Evolutionary conservation across 2,888 invertebrate species (phyloP), one percentile per base, ranked within the genome.

Genomic region (Drosophila atripex): DNA sequence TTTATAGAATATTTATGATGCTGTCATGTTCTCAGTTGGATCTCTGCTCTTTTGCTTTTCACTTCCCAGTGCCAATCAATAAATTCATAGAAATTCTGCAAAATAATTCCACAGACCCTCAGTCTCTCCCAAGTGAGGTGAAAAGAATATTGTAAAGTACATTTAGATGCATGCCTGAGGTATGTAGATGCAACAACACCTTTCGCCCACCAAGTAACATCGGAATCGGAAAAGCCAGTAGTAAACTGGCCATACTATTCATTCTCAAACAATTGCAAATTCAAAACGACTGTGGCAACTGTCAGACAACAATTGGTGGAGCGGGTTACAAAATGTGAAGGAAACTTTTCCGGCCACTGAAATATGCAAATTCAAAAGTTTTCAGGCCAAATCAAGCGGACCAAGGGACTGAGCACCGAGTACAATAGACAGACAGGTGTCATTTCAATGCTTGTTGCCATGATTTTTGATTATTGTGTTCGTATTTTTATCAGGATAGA

Each of bases 311-410:
- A 49, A 55, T 50, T 35, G 39, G 30, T 30, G 58, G 74, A 65
- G 46, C 23, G 45, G 61, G 71, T 49, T 52, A 54, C 18, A 47
- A 58, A 69, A 68, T 69, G 58, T 51, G 70, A 70, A 47, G 52
- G 41, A 5, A 70, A 71, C 54, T 71, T 70, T 79, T 79, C 35
- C 66, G 60, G 49, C 68, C 57, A 61, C 59, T 68, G 68, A 77
- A 80, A 83, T 80, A 80, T 86, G 84, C 61, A 80, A 80, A 80
- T 80, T 83, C 78, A 83, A 86, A 80, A 86, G 83, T 80, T 85
- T 82, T 75, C 70, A 61, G 68, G 86, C 58, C 77, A 83, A 83
- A 80, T 86, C 80, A 80, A 75, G 80, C 69, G 73, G 65, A 30
- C 50, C 52, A 50, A 46, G 51, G 41, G 18, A 73, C 51, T 50